phyloP scores from a whole-genome alignment of 2,888 invertebrate species.

The Lobophora halterata region DNA sequence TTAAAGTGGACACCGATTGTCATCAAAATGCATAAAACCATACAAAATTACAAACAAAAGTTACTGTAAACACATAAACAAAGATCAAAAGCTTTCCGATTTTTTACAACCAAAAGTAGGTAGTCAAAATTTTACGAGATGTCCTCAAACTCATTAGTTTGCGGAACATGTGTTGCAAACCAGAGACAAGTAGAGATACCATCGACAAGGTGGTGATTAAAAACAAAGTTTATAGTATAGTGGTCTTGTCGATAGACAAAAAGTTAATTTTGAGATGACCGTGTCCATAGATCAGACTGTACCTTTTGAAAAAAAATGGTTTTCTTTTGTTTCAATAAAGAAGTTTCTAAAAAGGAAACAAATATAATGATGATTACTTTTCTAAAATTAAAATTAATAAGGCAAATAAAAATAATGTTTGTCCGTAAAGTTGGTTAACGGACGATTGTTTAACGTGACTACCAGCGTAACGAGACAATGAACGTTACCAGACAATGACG shows the following conservation, averaged over 20 bases:
- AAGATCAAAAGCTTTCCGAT: constrained; percentile 23
- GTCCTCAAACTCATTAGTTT: constrained; percentile 64
- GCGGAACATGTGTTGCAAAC: constrained; percentile 63
- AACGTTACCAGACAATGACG: too few species aligned
- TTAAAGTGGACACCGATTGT: constrained; percentile 18
- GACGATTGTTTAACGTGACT: too few species aligned
- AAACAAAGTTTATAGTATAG: constrained; percentile 55
- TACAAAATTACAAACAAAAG: constrained; percentile 19
- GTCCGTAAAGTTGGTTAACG: too few species aligned
- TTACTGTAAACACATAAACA: constrained; percentile 31
- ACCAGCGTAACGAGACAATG: too few species aligned
- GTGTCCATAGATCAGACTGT: constrained; percentile 29
- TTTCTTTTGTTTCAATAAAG: not conserved
- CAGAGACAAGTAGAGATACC: constrained; percentile 44
- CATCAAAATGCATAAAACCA: constrained; percentile 18
- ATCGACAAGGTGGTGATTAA: constrained; percentile 57
- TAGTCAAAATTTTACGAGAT: constrained; percentile 39
- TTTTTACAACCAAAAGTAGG: constrained; percentile 27
- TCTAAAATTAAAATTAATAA: too few species aligned
- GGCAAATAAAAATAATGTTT: too few species aligned
- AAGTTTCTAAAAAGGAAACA: too few species aligned
- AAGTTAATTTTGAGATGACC: constrained; percentile 49
- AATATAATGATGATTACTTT: too few species aligned
- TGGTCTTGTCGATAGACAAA: constrained; percentile 37
- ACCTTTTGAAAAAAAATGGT: not conserved